These are phyloP conservation scores for Aeoliscus strigatus DNA, from an alignment of 2,797 vertebrate genomes.

Conservation along the genomic window DNA sequence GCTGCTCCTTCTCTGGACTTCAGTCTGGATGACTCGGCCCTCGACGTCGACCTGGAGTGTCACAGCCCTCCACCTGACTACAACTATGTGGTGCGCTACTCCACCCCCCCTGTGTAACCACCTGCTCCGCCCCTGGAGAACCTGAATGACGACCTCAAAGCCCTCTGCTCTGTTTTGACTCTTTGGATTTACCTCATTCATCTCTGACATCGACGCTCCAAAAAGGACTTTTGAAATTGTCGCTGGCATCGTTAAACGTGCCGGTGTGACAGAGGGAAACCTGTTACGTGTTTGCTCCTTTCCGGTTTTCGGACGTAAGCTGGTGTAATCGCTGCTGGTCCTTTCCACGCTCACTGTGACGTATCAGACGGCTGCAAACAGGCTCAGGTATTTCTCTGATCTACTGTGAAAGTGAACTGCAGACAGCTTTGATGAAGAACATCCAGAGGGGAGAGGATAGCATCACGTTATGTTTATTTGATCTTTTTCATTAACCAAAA, in stretches of 20 bases:
- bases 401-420: constrained; percentile 72
- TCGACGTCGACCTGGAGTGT: constrained; percentile 84
- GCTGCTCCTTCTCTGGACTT: constrained; percentile 76
- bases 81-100: constrained; percentile 89
- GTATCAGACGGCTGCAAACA: constrained; percentile 63
- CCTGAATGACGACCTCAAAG: constrained; percentile 24
- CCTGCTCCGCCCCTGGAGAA: constrained; percentile 11
- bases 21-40: constrained; percentile 81
- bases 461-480: not conserved
- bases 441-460: constrained; percentile 3
- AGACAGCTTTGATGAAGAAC: constrained; percentile 10
- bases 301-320: constrained; percentile 31
- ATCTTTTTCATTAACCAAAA: constrained; percentile 20
- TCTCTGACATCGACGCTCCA: constrained; percentile 26
- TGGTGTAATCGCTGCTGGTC: constrained; percentile 47
- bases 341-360: constrained; percentile 58
- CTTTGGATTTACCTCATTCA: constrained; percentile 14
- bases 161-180: constrained; percentile 28
- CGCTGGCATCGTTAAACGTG: constrained; percentile 16
- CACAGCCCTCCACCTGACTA: constrained; percentile 94
- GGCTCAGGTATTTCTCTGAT: constrained; percentile 75
- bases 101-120: constrained; percentile 81
- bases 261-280: constrained; percentile 27
- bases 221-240: constrained; percentile 18
- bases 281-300: constrained; percentile 22